Evolutionary conservation across 2,797 vertebrate genomes (phyloP).

Genomic region (Artibeus lituratus): DNA sequence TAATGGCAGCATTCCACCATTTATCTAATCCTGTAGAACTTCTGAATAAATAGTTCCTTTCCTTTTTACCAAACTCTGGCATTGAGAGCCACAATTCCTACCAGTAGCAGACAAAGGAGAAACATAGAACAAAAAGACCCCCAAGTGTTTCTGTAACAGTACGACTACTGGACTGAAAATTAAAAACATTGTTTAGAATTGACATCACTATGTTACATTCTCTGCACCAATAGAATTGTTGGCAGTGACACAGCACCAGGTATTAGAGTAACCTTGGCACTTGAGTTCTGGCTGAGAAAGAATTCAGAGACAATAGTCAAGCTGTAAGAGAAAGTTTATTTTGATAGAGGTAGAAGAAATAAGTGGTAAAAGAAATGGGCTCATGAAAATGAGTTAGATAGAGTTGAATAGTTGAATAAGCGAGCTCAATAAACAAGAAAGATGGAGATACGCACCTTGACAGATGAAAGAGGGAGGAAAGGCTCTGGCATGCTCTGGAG

Average conservation of each 20-base stretch:
- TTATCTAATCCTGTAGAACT: too few relatives aligned
- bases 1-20: too few relatives aligned
- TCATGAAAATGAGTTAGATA: neutral
- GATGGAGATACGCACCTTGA: neutral
- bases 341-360: neutral
- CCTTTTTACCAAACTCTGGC: too few relatives aligned
- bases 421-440: neutral
- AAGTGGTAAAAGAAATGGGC: neutral
- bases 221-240: neutral
- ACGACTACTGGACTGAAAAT: neutral
- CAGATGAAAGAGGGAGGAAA: neutral
- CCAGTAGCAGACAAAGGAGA: too few relatives aligned
- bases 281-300: neutral
- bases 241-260: neutral
- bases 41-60: too few relatives aligned
- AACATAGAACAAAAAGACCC: too few relatives aligned
- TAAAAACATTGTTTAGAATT: neutral
- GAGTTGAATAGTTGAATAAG: neutral
- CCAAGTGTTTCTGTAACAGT: too few relatives aligned
- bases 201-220: neutral
- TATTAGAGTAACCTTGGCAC: neutral
- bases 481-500: too few relatives aligned
- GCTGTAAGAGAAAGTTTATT: neutral
- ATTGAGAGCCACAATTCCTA: too few relatives aligned
- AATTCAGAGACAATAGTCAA: neutral